phyloP scores from a whole-genome alignment of 2,888 invertebrate species.

The Synergus umbraculus region DNA sequence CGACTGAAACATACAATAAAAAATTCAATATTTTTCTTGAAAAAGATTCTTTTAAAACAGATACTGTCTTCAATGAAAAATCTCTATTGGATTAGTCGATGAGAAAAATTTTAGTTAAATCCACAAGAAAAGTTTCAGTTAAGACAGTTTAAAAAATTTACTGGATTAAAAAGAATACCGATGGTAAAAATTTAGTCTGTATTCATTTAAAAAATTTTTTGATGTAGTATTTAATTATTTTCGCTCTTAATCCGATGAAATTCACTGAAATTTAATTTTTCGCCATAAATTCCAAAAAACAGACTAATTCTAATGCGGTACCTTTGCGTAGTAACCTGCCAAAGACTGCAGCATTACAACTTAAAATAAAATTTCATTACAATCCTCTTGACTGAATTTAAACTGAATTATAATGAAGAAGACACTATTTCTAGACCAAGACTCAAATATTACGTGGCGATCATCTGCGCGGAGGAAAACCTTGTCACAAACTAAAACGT shows the following conservation, averaged over 20 bases:
- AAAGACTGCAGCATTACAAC: not conserved
- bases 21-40: not conserved
- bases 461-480: not conserved
- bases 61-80: too few relatives aligned
- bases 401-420: not conserved
- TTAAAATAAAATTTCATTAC: not conserved
- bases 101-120: too few relatives aligned
- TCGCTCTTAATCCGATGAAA: too few relatives aligned
- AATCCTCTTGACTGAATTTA: not conserved
- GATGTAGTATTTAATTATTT: too few relatives aligned
- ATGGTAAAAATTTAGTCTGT: too few relatives aligned
- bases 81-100: too few relatives aligned
- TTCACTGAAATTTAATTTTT: too few relatives aligned
- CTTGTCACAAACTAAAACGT: slow-evolving; percentile 5
- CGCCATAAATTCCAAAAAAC: too few relatives aligned
- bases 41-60: not conserved
- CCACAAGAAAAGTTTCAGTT: too few relatives aligned
- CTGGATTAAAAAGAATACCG: too few relatives aligned
- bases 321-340: not conserved
- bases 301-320: not conserved
- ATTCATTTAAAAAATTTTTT: too few relatives aligned
- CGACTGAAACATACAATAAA: slow-evolving; percentile 80
- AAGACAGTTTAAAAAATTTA: too few relatives aligned
- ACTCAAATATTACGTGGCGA: not conserved
- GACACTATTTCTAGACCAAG: not conserved